Conservation (phyloP, 2,113 vertebrate genomes). For the Psephotus haematonotus region DNA sequence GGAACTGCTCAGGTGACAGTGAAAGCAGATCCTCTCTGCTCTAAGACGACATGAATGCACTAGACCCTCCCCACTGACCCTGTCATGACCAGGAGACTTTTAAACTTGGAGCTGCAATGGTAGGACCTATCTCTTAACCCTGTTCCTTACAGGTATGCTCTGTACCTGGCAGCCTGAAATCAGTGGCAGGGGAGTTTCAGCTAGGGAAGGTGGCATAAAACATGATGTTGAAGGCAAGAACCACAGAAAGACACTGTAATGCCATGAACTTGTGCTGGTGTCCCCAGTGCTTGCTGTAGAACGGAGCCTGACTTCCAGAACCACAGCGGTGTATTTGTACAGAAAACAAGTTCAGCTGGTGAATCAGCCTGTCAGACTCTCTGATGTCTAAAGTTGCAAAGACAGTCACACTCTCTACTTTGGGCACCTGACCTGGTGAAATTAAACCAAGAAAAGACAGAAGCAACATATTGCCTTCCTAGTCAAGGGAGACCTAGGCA, state of each 20-base stretch:
- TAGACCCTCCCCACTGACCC: neutral
- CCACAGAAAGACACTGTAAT: neutral
- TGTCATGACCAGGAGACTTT: neutral
- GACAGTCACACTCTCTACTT: neutral
- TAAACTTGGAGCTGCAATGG: neutral
- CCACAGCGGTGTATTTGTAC: accelerated
- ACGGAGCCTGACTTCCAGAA: neutral
- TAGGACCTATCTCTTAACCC: neutral
- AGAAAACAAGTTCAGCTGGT: neutral
- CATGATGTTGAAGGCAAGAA: neutral
- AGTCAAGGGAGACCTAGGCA: neutral
- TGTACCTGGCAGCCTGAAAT: neutral
- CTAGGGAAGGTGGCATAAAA: neutral
- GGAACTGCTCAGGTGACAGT: neutral
- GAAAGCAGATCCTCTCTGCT: neutral
- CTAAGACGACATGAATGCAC: neutral
- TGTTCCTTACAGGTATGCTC: neutral
- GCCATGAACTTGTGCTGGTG: neutral
- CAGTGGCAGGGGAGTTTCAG: neutral
- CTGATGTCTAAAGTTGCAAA: neutral
- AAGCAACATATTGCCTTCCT: neutral
- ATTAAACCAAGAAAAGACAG: neutral
- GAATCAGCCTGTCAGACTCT: neutral
- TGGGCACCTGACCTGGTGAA: neutral
- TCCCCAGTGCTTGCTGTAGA: neutral